Conservation (phyloP, 2,113 vertebrate genomes). For the Mixornis gularis region DNA sequence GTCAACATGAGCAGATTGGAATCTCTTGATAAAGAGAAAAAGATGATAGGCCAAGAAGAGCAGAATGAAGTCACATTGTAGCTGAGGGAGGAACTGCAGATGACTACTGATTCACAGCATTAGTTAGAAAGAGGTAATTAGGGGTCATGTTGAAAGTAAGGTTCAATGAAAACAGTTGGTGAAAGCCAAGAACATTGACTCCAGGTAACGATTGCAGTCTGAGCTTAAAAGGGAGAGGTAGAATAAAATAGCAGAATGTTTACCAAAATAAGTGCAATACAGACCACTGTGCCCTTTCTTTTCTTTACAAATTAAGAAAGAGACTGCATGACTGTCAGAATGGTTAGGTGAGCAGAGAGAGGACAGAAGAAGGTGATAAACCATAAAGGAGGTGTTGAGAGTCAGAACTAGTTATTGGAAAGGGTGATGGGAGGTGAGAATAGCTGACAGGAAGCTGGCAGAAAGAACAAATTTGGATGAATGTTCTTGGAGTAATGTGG, state of each 20-base stretch:
- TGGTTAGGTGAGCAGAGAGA: not conserved
- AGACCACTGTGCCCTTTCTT: not conserved
- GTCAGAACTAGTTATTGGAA: not conserved
- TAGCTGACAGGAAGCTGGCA: not conserved
- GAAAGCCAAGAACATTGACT: not conserved
- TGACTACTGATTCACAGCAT: not conserved
- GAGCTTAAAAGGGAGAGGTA: not conserved
- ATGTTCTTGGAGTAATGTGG: not conserved
- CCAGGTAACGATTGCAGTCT: not conserved
- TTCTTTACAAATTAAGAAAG: not conserved
- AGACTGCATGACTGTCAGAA: not conserved
- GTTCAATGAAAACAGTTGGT: not conserved
- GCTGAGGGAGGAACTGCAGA: not conserved
- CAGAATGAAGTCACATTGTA: not conserved
- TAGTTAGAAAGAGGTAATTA: not conserved
- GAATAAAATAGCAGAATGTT: not conserved
- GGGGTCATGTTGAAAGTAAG: not conserved
- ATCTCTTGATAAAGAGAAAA: slow-evolving; percentile 35
- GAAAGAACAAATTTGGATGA: not conserved
- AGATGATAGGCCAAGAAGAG: slow-evolving; percentile 16
- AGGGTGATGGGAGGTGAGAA: not conserved
- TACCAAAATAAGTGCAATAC: not conserved
- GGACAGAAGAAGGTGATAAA: not conserved
- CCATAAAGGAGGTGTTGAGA: not conserved
- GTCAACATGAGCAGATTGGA: slow-evolving; percentile 34